Evolutionary conservation across 1,140 invertebrate species (phyloP), one percentile per base, ranked within the genome.

Genomic region (Conus betulinus): DNA sequence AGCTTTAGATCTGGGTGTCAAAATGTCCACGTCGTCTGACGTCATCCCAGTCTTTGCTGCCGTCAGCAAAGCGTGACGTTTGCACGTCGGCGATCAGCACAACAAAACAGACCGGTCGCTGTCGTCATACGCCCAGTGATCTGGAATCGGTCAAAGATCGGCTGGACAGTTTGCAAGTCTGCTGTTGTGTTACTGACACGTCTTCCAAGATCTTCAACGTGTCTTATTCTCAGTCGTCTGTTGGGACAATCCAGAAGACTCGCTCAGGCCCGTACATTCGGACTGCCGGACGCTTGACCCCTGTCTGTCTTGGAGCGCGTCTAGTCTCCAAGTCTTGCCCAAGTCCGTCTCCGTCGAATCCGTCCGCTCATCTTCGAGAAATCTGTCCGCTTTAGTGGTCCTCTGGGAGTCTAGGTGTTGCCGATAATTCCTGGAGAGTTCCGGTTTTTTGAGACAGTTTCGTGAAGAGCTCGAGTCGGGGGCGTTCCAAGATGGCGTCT

Each of bases 341-440:
- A 25, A 20, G 85, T 87, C 74, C 85, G 53, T 74, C 3, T 87
- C 85, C 85, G 74, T 25, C n/a, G 17, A 53, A 71, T 87, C 85
- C 39, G 53, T 53, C 85, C 85, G 23, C 8, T 52, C 10, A 11
- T 57, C 17, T 20, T 78, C 71, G 4, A 13, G 13, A 10, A 20
- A 6, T 87, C 67, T 8, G 53, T 39, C 39, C 20, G 27, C 52
- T n/a, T 55, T 57, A 3, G 60, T 67, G 52, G 52, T 15, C n/a
- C 52, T 76, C 53, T 57, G 52, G 13, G 25, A 25, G 10, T 39
- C 71, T 0, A 74, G 25, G 23, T 27, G 67, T 53, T 76, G 71
- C 3, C 51, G 51, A 5, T 39, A 52, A 23, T 87, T 20, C 6
- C 51, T 39, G 5, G 85, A 17, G 8, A 57, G 67, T 23, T 57